These are phyloP conservation scores for Protophormia terraenovae DNA, from an alignment of 2,888 invertebrate species.

Conservation along the genomic window DNA sequence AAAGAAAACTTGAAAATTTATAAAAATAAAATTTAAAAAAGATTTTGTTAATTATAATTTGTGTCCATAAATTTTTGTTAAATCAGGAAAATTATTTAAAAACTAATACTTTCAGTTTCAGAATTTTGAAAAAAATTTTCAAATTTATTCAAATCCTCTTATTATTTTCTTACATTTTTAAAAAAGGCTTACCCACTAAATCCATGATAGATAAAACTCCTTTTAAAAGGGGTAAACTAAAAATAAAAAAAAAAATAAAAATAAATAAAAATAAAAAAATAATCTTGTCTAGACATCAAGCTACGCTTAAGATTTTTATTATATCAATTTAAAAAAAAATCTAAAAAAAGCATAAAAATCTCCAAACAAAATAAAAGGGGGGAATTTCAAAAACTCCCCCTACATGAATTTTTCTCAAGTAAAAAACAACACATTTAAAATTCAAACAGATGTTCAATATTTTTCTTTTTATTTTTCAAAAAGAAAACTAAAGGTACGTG, in stretches of 20 bases:
- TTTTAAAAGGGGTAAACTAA: neutral
- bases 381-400: neutral
- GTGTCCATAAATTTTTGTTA: too few relatives aligned
- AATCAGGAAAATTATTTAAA: too few relatives aligned
- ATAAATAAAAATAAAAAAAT: slow-evolving; percentile 15
- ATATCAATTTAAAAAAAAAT: slow-evolving; percentile 11
- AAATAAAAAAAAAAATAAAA: slow-evolving; percentile 5
- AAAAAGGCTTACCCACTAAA: neutral
- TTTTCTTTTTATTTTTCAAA: neutral
- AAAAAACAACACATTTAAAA: slow-evolving; percentile 20
- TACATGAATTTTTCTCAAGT: neutral
- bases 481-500: slow-evolving; percentile 18
- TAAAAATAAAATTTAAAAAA: too few relatives aligned
- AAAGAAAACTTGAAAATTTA: too few relatives aligned
- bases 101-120: too few relatives aligned
- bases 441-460: slow-evolving; percentile 47
- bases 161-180: neutral
- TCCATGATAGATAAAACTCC: neutral
- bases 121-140: too few relatives aligned
- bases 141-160: too few relatives aligned
- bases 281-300: slow-evolving; percentile 63
- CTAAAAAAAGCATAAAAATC: neutral
- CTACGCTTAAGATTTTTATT: slow-evolving; percentile 65
- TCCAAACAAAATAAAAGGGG: neutral
- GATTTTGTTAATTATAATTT: too few relatives aligned